Evolutionary conservation across 64 coral and sea anemone genomes (phyloP).

Genomic region (Stylophora pistillata): DNA sequence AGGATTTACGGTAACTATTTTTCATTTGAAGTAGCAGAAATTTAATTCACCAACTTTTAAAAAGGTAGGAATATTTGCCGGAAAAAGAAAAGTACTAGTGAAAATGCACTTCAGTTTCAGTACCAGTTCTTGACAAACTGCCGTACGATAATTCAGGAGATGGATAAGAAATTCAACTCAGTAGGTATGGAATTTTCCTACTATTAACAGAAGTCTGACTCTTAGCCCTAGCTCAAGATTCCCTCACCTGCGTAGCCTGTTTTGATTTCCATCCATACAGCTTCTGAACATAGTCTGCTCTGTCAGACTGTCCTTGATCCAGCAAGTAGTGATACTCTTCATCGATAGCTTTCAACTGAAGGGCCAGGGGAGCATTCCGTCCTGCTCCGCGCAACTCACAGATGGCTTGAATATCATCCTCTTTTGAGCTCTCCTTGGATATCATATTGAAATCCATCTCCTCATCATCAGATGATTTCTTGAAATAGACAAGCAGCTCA

Average conservation of each 20-base stretch:
- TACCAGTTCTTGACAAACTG: too few relatives aligned
- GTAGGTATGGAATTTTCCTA: too few relatives aligned
- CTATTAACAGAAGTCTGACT: too few relatives aligned
- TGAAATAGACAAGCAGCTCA: neutral
- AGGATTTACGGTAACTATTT: too few relatives aligned
- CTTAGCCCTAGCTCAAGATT: neutral
- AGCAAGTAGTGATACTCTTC: conserved; percentile 93
- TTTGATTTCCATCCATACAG: conserved; percentile 98
- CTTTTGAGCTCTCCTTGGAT: conserved; percentile 94
- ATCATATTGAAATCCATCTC: conserved; percentile 94
- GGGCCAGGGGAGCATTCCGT: conserved; percentile 71
- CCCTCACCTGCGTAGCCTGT: conserved; percentile 76
- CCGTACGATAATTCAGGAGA: too few relatives aligned
- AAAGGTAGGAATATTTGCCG: too few relatives aligned
- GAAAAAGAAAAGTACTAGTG: too few relatives aligned
- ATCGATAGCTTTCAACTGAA: conserved; percentile 92
- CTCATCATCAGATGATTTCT: conserved; percentile 74
- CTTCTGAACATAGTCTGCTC: conserved; percentile 93
- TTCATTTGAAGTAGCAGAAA: too few relatives aligned
- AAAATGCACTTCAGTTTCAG: too few relatives aligned
- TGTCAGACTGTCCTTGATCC: conserved; percentile 89
- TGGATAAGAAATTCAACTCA: too few relatives aligned
- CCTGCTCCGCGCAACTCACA: conserved; percentile 90
- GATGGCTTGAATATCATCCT: conserved; percentile 96
- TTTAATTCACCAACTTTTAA: too few relatives aligned